Conservation (phyloP, 2,797 vertebrate species). For the Lepilemur septentrionalis region DNA sequence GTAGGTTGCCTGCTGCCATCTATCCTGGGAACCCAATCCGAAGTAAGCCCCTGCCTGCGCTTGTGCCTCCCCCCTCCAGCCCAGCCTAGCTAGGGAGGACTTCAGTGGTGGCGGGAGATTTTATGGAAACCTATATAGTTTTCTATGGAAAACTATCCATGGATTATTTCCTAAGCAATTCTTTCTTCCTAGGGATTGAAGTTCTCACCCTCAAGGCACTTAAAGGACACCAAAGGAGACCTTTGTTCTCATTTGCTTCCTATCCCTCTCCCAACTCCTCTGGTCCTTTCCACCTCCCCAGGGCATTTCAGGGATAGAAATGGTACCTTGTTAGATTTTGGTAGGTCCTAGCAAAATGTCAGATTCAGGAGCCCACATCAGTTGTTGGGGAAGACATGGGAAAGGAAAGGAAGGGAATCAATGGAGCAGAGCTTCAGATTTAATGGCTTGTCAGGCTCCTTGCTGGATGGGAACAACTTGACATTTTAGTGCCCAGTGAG, state of each 20-base stretch:
- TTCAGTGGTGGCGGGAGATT: not conserved
- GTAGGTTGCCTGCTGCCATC: not conserved
- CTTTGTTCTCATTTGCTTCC: not conserved
- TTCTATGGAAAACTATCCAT: not conserved
- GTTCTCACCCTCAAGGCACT: not conserved
- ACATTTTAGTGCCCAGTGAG: not conserved
- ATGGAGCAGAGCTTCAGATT: not conserved
- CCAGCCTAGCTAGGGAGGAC: not conserved
- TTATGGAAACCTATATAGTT: not conserved
- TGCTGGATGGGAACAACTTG: not conserved
- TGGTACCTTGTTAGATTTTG: not conserved
- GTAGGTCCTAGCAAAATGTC: slow-evolving; percentile 3
- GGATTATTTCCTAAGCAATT: not conserved
- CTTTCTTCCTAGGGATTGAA: not conserved
- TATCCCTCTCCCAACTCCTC: not conserved
- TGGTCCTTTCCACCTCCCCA: not conserved
- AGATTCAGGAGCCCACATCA: not conserved
- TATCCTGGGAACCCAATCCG: not conserved
- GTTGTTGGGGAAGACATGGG: not conserved
- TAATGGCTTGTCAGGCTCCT: not conserved
- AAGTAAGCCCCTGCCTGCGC: not conserved
- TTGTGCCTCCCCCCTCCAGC: not conserved
- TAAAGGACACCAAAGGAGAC: not conserved
- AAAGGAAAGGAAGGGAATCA: not conserved
- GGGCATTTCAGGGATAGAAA: not conserved